Base-by-base conservation (phyloP, 2,113 vertebrate genomes). In the Caranx melampygus region DNA sequence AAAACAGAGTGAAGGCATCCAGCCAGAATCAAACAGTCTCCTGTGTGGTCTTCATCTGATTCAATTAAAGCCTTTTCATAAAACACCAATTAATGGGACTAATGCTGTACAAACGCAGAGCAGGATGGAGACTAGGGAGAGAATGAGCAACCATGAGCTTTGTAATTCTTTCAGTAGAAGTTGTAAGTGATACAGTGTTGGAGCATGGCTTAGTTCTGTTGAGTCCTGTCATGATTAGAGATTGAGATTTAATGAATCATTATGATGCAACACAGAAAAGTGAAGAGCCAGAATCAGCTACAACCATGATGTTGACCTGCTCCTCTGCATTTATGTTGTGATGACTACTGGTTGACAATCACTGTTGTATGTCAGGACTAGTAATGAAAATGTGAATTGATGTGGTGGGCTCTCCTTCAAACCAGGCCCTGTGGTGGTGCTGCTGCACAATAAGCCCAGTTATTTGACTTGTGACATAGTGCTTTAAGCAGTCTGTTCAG, bases 51-150 rank as follows among this genome's bases (percentile, higher is more conserved):
- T 70, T 70, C 83, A 74, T 81, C 84, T 84, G 79, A 89, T 88
- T 92, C 83, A 91, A 89, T 92, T 90, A 91, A 72, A 83, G 86
- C 71, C 68, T 82, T 87, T 89, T 92, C 88, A 91, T 89, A 88
- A 86, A 83, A 72, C 86, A 26, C 34, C 34, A 31, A 45, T 35
- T 84, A 84, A 85, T 85, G 80, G 58, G 21, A 51, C 79, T 78
- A 86, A 88, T 78, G 79, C 71, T 73, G 71, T 10, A 6, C 55
- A 14, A 35, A 49, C 61, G 57, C 26, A 33, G 57, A 42, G 42
- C 14, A 18, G 21, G 34, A 31, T 20, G 40, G 45, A 65, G 62
- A 35, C 21, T 2, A 62, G 58, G 13, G 20, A 6, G 3, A 40
- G 55, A 33, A 64, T 3, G 14, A 77, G 62, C 7, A 11, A 14